phyloP scores from a whole-genome alignment of 2,888 invertebrate species.

The Epistrophe eligans region DNA sequence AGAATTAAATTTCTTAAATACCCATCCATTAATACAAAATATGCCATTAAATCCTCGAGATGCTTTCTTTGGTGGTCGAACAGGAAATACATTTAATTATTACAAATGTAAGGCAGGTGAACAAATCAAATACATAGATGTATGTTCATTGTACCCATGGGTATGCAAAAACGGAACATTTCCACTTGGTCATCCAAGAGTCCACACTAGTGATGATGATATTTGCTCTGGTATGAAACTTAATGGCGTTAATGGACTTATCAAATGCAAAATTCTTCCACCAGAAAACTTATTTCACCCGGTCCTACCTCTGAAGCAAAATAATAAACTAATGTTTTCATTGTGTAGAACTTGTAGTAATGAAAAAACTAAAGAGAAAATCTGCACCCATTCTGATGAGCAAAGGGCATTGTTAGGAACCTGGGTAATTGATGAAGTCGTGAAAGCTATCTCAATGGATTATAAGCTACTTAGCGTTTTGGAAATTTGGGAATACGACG shows the following conservation, averaged over 20 bases:
- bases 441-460: not conserved
- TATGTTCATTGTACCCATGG: conserved; percentile 13
- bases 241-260: too few relatives aligned
- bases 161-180: conserved; percentile 10
- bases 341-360: not conserved
- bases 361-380: too few relatives aligned
- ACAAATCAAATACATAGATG: conserved; percentile 34
- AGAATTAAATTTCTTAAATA: not conserved
- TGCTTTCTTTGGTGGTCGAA: not conserved
- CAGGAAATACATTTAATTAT: not conserved
- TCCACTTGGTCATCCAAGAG: conserved; percentile 10
- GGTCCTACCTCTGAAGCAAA: conserved; percentile 77
- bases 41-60: not conserved
- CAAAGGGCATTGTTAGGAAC: not conserved
- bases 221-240: too few relatives aligned
- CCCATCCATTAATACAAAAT: not conserved
- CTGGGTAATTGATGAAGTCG: not conserved
- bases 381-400: not conserved
- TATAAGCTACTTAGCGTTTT: too few relatives aligned
- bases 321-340: conserved; percentile 77
- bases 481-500: conserved; percentile 79
- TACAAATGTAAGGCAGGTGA: conserved; percentile 11
- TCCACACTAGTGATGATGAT: too few relatives aligned
- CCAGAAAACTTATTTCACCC: conserved; percentile 77
- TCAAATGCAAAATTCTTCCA: conserved; percentile 32